phyloP scores from a whole-genome alignment of 2,113 vertebrate genomes.

The Thoracochromis brauschi region DNA sequence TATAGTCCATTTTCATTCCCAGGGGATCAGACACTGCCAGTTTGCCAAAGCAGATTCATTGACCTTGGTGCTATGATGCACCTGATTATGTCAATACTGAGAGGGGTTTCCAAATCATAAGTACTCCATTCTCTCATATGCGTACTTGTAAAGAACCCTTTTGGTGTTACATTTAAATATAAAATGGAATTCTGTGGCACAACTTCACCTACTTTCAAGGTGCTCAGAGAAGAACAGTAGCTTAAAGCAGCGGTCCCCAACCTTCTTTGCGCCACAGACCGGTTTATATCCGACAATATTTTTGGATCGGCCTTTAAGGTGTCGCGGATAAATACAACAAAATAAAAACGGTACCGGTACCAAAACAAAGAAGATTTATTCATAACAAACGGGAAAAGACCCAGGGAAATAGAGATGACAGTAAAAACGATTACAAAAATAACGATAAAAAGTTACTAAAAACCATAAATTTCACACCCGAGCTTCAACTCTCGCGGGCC shows the following conservation, averaged over 20 bases:
- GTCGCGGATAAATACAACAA: accelerated
- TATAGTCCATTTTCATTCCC: neutral
- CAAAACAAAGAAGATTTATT: neutral
- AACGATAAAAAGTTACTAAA: neutral
- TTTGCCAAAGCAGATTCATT: neutral
- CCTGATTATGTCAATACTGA: neutral
- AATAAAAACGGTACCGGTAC: accelerated
- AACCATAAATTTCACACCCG: neutral
- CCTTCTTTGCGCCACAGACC: accelerated
- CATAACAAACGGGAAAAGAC: neutral
- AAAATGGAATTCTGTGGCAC: neutral
- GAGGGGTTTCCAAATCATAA: neutral
- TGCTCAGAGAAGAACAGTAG: accelerated
- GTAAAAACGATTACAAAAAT: neutral
- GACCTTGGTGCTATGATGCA: neutral
- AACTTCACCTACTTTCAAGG: neutral
- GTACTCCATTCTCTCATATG: neutral
- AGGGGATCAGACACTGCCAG: neutral
- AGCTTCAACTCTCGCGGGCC: neutral
- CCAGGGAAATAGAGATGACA: accelerated
- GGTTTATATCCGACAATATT: neutral
- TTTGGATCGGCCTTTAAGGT: neutral
- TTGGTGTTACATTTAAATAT: neutral
- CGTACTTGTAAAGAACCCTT: neutral
- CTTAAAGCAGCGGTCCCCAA: neutral